Conservation (phyloP, 2,888 invertebrate genomes). For the Hirtodrosophila cameraria region DNA sequence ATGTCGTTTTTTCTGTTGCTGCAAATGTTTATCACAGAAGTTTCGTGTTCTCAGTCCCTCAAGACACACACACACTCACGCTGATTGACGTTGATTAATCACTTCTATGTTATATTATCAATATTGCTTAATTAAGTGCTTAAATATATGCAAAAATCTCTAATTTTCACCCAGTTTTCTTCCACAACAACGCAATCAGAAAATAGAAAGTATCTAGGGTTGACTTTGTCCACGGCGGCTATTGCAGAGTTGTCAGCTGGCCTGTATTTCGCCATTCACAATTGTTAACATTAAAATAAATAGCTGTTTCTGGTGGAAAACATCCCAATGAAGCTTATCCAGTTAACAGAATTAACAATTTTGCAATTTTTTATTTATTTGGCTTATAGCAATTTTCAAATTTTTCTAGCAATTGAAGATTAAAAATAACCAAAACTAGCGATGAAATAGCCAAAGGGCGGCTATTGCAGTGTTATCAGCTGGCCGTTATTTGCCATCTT, state of each 20-base stretch:
- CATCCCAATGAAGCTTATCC: neutral
- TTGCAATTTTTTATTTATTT: no score
- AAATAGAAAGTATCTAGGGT: conserved; percentile 81
- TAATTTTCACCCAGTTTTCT: conserved; percentile 62
- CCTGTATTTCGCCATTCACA: conserved; percentile 11
- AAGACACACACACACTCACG: conserved; percentile 18
- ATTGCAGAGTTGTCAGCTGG: conserved; percentile 40
- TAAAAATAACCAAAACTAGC: no score
- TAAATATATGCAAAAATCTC: conserved; percentile 27
- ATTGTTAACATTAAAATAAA: conserved; percentile 2
- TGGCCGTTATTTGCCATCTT: no score
- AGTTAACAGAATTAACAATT: neutral
- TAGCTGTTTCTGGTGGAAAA: no score
- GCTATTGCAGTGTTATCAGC: no score
- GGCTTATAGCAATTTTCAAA: no score
- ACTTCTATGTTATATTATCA: conserved; percentile 5
- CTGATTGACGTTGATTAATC: conserved; percentile 2
- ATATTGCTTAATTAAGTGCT: neutral
- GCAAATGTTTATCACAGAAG: conserved; percentile 43
- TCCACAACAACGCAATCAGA: conserved; percentile 80
- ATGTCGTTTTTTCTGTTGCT: conserved; percentile 30
- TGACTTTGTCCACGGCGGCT: conserved; percentile 27
- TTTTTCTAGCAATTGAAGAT: no score
- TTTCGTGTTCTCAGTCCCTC: conserved; percentile 27
- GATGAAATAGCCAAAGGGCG: no score